Evolutionary conservation across 2,797 vertebrate genomes (phyloP), one percentile per base, ranked within the genome.

Genomic region (Pangasius sanitwongsei): DNA sequence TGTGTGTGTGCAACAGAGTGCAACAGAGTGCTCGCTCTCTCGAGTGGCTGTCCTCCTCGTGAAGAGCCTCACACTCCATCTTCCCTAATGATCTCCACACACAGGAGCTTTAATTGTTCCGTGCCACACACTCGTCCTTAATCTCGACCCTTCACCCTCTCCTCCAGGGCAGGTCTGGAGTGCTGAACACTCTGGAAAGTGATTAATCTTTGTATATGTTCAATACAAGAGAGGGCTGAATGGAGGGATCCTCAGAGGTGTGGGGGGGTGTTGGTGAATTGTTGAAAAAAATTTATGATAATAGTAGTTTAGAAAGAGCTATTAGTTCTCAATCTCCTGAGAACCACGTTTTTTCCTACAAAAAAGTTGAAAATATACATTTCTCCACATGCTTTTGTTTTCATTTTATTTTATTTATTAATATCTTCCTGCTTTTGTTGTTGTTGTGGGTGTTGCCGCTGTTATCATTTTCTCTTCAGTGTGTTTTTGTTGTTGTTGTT

Each of bases 161-260:
- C 86, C 90, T 92, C 88, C 88, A 86, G 89, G 87, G 89, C 87
- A 53, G 82, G 67, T 88, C 82, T 91, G 65, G 83, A 92, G 90
- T 85, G 87, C 61, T 89, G 87, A 91, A 90, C 87, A 88, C 90
- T 84, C 84, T 86, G 89, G 50, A 88, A 83, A 90, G 89, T 90
- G 83, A 91, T 92, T 92, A 78, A 90, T 92, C 91, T 91, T 78
- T 92, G 87, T 80, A 87, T 85, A 89, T 81, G 81, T 90, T 90
- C 86, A 91, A 93, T 85, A 78, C 78, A 41, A 89, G 37, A 74
- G 55, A 83, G 83, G 74, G 74, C 84, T 90, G 83, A 50, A 90
- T 69, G 34, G 80, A 86, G 75, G 87, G 75, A 44, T 57, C 55
- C 50, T 86, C 87, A 83, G 63, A 86, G 85, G 69, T 85, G 57